Conservation (phyloP, 2,888 invertebrate species). For the Chironomus tentans region DNA sequence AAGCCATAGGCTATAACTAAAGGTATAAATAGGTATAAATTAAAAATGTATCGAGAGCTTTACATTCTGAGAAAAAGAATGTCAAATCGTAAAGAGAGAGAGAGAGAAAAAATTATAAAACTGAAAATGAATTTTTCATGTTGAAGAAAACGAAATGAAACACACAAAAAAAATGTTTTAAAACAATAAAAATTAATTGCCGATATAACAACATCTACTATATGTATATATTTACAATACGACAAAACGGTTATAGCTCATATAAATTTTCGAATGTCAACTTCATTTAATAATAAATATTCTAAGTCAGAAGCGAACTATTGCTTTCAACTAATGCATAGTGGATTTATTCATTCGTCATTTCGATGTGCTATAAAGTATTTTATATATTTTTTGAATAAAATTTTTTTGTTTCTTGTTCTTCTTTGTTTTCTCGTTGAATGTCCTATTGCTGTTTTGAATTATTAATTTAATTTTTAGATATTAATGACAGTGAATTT, state of each 20-base stretch:
- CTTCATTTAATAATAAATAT: constrained; percentile 11
- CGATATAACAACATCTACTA: neutral
- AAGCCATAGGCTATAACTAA: neutral
- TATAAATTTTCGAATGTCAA: constrained; percentile 19
- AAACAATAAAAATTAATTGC: constrained; percentile 19
- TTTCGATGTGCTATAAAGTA: too few relatives aligned
- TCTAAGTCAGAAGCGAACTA: neutral
- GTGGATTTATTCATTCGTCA: too few relatives aligned
- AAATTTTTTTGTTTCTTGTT: too few relatives aligned
- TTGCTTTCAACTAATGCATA: neutral
- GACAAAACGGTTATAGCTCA: neutral
- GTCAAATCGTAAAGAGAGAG: neutral
- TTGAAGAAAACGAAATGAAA: neutral
- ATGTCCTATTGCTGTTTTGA: too few relatives aligned
- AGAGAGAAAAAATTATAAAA: neutral
- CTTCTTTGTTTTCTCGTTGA: too few relatives aligned
- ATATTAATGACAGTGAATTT: too few relatives aligned
- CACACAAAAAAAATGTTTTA: neutral
- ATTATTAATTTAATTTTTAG: too few relatives aligned
- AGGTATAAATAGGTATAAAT: neutral
- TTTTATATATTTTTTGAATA: too few relatives aligned
- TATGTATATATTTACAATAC: neutral
- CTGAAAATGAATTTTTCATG: constrained; percentile 18
- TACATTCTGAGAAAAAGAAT: neutral
- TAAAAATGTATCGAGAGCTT: neutral